phyloP scores from a whole-genome alignment of 2,797 vertebrate genomes.

The Zalophus californianus region DNA sequence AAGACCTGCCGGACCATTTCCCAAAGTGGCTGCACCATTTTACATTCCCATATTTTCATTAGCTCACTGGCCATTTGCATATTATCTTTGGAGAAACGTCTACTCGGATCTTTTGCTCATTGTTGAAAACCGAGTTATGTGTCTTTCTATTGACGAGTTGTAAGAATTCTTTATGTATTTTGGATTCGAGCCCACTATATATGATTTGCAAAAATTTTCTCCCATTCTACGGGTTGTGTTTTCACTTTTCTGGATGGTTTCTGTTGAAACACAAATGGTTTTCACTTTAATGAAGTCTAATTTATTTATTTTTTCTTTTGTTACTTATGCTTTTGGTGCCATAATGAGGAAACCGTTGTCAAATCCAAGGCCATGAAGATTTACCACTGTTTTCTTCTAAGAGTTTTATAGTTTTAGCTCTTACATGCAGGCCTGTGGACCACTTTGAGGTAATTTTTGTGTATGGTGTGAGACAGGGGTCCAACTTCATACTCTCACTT shows the following conservation, averaged over 20 bases:
- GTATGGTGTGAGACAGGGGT: not conserved
- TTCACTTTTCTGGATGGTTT: conserved; percentile 45
- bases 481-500: not conserved
- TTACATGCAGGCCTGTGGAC: not conserved
- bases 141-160: conserved; percentile 22
- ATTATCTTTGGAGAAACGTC: not conserved
- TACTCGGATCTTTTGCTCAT: not conserved
- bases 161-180: conserved; percentile 33
- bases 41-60: not conserved
- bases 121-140: not conserved
- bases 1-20: not conserved
- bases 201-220: not conserved
- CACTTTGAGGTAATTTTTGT: not conserved
- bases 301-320: conserved; percentile 1
- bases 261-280: conserved; percentile 18
- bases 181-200: not conserved
- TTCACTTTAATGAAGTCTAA: conserved; percentile 24
- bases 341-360: not conserved
- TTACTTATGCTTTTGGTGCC: not conserved
- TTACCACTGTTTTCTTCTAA: not conserved
- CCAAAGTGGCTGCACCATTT: not conserved
- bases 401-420: not conserved
- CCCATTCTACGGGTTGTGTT: not conserved
- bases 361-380: not conserved
- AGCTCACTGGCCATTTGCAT: conserved; percentile 5